phyloP scores from a whole-genome alignment of 2,113 vertebrate genomes.

The Zosterops japonicus region DNA sequence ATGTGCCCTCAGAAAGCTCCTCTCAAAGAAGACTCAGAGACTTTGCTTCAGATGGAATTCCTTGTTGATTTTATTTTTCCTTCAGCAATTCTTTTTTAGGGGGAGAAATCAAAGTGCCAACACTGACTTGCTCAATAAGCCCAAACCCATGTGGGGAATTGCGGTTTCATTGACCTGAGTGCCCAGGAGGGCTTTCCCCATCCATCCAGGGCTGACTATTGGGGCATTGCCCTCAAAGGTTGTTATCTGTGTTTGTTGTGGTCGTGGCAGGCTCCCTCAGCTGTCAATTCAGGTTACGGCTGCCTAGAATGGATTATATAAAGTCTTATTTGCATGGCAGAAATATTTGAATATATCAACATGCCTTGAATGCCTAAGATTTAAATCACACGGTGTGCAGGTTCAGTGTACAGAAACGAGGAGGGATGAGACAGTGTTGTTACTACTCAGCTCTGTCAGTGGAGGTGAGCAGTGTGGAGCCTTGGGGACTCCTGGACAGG shows the following conservation, averaged over 20 bases:
- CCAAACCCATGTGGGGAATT: background rate
- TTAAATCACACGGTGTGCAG: background rate
- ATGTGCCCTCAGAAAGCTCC: background rate
- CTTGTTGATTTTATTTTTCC: background rate
- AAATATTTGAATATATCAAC: background rate
- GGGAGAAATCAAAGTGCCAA: background rate
- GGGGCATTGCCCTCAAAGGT: background rate
- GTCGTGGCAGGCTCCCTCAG: background rate
- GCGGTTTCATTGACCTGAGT: background rate
- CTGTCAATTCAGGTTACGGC: conserved; percentile 25
- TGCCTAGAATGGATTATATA: conserved; percentile 1
- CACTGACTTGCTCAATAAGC: background rate
- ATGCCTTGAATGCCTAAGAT: background rate
- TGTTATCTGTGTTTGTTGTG: background rate
- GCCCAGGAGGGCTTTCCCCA: background rate
- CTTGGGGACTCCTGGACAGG: background rate
- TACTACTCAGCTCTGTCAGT: background rate
- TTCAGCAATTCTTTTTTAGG: background rate
- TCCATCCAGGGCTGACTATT: background rate
- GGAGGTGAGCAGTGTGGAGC: background rate
- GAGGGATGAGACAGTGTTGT: background rate
- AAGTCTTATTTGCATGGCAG: background rate
- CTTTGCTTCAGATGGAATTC: background rate
- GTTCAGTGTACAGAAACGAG: background rate
- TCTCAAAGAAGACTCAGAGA: background rate